These are phyloP conservation scores for Rallus limicola DNA, from an alignment of 2,113 vertebrate genomes.

Conservation along the genomic window DNA sequence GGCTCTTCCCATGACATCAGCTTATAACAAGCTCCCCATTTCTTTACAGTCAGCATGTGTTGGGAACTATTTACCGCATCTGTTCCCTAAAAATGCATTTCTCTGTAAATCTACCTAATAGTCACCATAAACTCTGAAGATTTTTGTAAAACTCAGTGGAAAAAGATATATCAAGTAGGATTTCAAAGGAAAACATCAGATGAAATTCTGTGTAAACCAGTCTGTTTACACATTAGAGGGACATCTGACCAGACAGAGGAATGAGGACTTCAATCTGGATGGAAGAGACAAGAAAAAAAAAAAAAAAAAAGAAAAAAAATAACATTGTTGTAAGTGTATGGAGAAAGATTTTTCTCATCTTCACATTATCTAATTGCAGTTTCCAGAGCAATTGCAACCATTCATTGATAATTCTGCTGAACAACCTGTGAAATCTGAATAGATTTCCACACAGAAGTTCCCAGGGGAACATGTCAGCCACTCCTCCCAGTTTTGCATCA, in stretches of 20 bases:
- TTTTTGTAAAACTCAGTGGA: not conserved
- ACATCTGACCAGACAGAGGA: not conserved
- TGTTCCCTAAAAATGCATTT: not conserved
- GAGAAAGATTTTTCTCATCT: not conserved
- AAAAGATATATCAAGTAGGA: not conserved
- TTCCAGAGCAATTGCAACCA: not conserved
- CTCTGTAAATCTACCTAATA: not conserved
- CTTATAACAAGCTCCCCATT: not conserved
- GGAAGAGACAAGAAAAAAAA: not conserved
- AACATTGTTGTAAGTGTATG: no score
- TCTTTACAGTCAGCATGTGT: slow-evolving; percentile 23
- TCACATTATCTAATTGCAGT: not conserved
- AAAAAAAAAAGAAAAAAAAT: no score
- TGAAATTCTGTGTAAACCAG: not conserved
- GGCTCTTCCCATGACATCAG: slow-evolving; percentile 56
- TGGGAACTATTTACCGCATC: slow-evolving; percentile 22
- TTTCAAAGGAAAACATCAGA: not conserved
- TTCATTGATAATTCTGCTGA: not conserved
- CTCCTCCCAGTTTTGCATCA: no score
- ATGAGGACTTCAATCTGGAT: not conserved
- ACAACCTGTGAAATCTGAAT: not conserved
- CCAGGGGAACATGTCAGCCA: not conserved
- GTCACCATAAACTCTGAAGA: not conserved
- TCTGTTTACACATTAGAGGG: not conserved
- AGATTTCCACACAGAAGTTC: not conserved